Conservation (phyloP, 1,140 invertebrate species). For the Drosophila persimilis region DNA sequence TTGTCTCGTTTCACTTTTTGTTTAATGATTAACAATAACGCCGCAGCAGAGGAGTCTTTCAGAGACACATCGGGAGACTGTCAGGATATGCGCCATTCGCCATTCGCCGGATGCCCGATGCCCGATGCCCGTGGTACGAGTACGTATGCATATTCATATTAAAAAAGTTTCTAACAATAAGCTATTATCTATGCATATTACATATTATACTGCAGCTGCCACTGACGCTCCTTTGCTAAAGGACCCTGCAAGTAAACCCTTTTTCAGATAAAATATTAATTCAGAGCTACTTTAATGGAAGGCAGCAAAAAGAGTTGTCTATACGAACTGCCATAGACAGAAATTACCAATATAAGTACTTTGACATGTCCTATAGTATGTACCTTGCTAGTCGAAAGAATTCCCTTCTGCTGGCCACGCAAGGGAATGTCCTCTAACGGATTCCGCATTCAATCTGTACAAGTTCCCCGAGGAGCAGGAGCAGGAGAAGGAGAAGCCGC, state of each 20-base stretch:
- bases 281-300: no score
- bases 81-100: conserved; percentile 24
- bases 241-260: no score
- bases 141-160: conserved; percentile 72
- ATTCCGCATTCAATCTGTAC: conserved; percentile 27
- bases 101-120: conserved; percentile 23
- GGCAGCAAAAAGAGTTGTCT: no score
- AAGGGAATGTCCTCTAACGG: neutral
- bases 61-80: conserved; percentile 28
- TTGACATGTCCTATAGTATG: no score
- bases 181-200: conserved; percentile 66
- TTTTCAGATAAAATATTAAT: no score
- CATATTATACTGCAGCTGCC: conserved; percentile 53
- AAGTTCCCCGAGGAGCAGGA: conserved; percentile 46
- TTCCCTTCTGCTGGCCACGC: no score
- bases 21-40: conserved; percentile 77
- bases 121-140: neutral
- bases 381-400: no score
- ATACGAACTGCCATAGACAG: no score
- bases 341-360: no score
- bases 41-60: conserved; percentile 14
- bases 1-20: conserved; percentile 61
- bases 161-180: conserved; percentile 78
- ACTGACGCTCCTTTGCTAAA: no score
- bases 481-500: conserved; percentile 54